phyloP scores from a whole-genome alignment of 2,797 vertebrate species.

The Nothura maculosa region DNA sequence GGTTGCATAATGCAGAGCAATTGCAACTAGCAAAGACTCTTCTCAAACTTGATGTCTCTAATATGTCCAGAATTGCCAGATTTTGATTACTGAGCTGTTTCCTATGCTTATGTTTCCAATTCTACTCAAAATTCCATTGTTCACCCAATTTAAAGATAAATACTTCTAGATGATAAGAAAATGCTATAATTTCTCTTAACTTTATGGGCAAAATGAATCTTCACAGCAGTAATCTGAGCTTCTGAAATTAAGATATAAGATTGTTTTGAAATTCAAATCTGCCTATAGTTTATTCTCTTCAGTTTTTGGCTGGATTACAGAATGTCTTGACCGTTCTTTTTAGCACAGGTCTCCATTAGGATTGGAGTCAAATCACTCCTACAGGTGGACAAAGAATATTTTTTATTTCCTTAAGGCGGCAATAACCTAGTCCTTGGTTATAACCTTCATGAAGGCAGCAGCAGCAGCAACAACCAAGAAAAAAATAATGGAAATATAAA shows the following conservation, averaged over 20 bases:
- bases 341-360: neutral
- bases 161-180: neutral
- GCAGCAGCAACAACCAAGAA: neutral
- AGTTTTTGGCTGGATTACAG: neutral
- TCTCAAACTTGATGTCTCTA: neutral
- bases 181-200: neutral
- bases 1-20: neutral
- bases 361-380: neutral
- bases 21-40: neutral
- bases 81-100: neutral
- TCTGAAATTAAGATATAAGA: neutral
- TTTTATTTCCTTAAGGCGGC: neutral
- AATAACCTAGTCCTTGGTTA: neutral
- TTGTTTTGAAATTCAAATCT: neutral
- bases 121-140: neutral
- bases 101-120: neutral
- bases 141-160: neutral
- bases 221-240: neutral
- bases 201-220: neutral
- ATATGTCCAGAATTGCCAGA: neutral
- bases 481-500: conserved; percentile 28
- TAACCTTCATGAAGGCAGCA: neutral
- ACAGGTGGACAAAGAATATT: neutral
- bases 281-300: neutral
- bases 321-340: neutral